Evolutionary conservation across 2,888 invertebrate species (phyloP).

Genomic region (Heliconius ismenius): DNA sequence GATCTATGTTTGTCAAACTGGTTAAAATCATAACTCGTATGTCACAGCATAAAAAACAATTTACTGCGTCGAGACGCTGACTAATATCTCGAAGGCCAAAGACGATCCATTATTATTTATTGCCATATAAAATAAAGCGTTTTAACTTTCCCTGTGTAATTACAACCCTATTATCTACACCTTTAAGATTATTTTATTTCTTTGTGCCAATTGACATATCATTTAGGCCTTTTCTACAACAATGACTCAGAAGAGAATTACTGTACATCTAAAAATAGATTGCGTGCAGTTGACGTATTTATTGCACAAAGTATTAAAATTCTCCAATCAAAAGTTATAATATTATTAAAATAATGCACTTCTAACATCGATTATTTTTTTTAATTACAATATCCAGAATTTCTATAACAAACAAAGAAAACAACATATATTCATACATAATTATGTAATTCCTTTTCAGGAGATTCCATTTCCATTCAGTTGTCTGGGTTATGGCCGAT

Average conservation of each 20-base stretch:
- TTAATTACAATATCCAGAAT: neutral
- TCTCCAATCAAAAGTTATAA: conserved; percentile 44
- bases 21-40: conserved; percentile 23
- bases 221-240: conserved; percentile 64
- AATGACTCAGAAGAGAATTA: conserved; percentile 68
- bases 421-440: neutral
- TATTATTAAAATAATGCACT: conserved; percentile 12
- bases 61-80: conserved; percentile 62
- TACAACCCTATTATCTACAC: conserved; percentile 51
- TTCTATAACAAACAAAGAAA: neutral
- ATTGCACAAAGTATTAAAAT: conserved; percentile 48
- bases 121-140: conserved; percentile 67
- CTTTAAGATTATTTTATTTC: conserved; percentile 54
- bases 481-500: conserved; percentile 48
- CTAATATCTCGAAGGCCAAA: conserved; percentile 77
- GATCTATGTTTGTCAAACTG: conserved; percentile 18
- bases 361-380: neutral
- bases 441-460: conserved; percentile 36
- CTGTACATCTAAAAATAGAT: conserved; percentile 67
- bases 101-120: conserved; percentile 80
- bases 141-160: conserved; percentile 46
- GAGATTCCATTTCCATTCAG: conserved; percentile 42
- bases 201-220: conserved; percentile 54
- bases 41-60: conserved; percentile 49
- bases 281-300: conserved; percentile 50